Evolutionary conservation across 2,113 vertebrate genomes (phyloP), one percentile per base, ranked within the genome.

Genomic region (Setophaga kirtlandii): DNA sequence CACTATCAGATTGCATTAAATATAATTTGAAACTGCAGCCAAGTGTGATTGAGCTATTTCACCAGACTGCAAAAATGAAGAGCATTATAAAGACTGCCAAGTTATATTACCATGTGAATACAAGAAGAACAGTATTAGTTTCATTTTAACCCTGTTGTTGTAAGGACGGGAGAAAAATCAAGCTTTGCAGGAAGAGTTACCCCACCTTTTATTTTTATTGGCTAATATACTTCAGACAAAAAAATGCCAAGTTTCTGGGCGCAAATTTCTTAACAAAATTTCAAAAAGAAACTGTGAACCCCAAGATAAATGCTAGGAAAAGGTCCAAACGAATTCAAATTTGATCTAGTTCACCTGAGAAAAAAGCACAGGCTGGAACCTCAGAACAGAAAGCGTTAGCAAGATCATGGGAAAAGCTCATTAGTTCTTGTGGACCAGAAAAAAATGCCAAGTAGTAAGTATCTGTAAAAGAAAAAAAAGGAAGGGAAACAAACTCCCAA

Each of bases 11-110:
- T 77, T 78, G 73, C 44, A 75, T 59, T 64, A 92, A 90, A 88
- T 19, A 70, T 37, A 78, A 47, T 35, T 58, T 3, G n/a, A 79
- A 90, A 73, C 41, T 62, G 42, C 31, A 85, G 74, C 62, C 78
- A 87, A 91, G 41, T 68, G 58, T 76, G 70, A 93, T 85, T 52
- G 85, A 90, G 44, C 62, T 71, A 49, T 79, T 95, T 91, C 87
- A 79, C 53, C 42, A 60, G 78, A 44, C 49, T 79, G 78, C 44
- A 79, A 62, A 90, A 95, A 87, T 73, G 65, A 85, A 82, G 56
- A 87, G 33, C 52, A 21, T 75, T 64, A 79, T 52, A 77, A 87
- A 97, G 62, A 87, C 31, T 56, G 70, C 56, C 35, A 91, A 64
- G 24, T 78, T 60, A 21, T 30, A 82, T 64, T 73, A 79, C 27